Conservation (phyloP, 2,888 invertebrate species). For the Cheilosia grossa region DNA sequence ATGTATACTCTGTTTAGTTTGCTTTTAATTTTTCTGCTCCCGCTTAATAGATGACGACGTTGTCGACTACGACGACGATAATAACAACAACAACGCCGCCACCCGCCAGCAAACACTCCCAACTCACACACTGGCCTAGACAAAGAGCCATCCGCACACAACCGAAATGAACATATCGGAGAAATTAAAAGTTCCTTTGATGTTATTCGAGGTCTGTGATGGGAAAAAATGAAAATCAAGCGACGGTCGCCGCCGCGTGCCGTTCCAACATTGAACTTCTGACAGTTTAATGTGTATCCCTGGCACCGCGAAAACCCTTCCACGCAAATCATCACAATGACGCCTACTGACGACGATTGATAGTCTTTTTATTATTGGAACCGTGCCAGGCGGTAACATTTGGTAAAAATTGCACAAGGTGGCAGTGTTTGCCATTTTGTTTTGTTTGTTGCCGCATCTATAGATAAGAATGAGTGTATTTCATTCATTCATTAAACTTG, state of each 20-base stretch:
- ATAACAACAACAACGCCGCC: no score
- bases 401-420: constrained; percentile 26
- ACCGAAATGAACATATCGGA: constrained; percentile 8
- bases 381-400: constrained; percentile 17
- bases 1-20: constrained; percentile 47
- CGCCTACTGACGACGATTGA: neutral
- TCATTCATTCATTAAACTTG: constrained; percentile 31
- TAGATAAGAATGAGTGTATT: neutral
- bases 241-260: constrained; percentile 1
- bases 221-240: constrained; percentile 2
- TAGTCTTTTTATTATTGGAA: constrained; percentile 4
- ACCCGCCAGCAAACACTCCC: no score
- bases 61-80: neutral
- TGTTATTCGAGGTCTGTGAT: constrained; percentile 1
- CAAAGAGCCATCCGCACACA: constrained; percentile 2
- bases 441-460: neutral
- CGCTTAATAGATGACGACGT: constrained; percentile 40
- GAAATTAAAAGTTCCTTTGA: constrained; percentile 29
- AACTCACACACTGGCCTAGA: constrained; percentile 14
- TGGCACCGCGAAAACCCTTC: neutral
- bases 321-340: constrained; percentile 15
- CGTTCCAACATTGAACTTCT: constrained; percentile 40
- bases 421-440: neutral
- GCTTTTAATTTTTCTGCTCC: constrained; percentile 40
- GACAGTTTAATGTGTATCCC: constrained; percentile 6